Base-by-base conservation (phyloP, 2,113 vertebrate species). In the Brachyhypopomus gauderio region DNA sequence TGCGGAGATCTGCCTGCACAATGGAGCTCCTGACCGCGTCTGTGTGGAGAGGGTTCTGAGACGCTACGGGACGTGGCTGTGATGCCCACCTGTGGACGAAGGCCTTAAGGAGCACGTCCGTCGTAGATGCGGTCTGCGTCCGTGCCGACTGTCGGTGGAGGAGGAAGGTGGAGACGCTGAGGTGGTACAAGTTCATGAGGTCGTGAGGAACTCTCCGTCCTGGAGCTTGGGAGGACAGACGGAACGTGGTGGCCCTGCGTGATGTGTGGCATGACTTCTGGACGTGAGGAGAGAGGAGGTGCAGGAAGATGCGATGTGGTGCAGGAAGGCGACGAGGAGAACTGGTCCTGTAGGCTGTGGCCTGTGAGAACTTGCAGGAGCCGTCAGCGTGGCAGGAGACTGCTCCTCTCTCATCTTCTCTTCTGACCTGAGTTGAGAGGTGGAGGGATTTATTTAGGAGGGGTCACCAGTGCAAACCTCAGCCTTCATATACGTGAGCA, bases 281-380 rank as follows among this genome's bases (percentile, higher is more conserved):
- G 11, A 14, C 9, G 45, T 52, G 45, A 55, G 55, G 36, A 60
- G 30, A 75, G 8, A 4, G 25, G 69, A 27, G 22, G 64, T 3
- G 17, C 36, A 55, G 69, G 45, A 38, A 30, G 56, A 45, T 4
- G 52, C 45, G n/a, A n/a, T n/a, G n/a, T 14, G 34, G 5, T 59
- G 27, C 41, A 48, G 64, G 71, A 64, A 36, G 17, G 6, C 30
- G 22, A 71, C 17, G 3, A 59, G 71, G 62, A 23, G 8, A 34
- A 34, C 12, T 17, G 23, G 27, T 22, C 20, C 5, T 3, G 58
- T 20, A n/a, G 20, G 58, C 41, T 77, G 45, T 64, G 12, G 45
- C 71, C 66, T 55, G 45, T 80, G 60, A 74, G 60, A 74, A 79
- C n/a, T 64, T 73, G 2, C 22, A 3, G 9, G 78, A 36, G 62